phyloP scores from a whole-genome alignment of 2,113 vertebrate genomes.

The Passer domesticus region DNA sequence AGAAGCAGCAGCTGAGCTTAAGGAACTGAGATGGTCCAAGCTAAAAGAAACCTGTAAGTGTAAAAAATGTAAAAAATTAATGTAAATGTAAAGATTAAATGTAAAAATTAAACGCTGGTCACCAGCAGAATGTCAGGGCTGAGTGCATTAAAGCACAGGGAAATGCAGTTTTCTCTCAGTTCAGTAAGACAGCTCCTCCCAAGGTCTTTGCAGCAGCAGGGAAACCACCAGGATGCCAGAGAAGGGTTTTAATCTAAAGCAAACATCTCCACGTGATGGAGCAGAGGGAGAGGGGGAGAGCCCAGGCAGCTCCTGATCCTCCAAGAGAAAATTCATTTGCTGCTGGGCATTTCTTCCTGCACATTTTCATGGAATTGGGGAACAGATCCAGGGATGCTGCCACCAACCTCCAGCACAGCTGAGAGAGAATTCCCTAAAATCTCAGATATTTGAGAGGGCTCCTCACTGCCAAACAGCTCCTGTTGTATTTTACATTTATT shows the following conservation, averaged over 20 bases:
- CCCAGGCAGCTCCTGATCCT: not conserved
- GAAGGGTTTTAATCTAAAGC: slow-evolving; percentile 53
- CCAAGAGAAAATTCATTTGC: not conserved
- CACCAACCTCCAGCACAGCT: accelerated
- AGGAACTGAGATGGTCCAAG: not conserved
- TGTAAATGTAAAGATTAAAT: not conserved
- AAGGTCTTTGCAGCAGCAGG: not conserved
- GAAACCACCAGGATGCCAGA: slow-evolving; percentile 14
- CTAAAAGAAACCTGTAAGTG: not conserved
- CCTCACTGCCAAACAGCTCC: not conserved
- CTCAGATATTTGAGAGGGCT: not conserved
- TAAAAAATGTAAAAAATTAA: too few relatives aligned
- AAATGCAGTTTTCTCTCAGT: not conserved
- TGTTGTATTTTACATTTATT: not conserved
- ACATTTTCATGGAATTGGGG: not conserved
- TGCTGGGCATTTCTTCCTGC: not conserved
- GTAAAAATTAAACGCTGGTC: not conserved
- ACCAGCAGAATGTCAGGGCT: not conserved
- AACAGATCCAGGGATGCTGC: not conserved
- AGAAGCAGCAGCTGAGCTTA: not conserved
- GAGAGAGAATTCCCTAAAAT: not conserved
- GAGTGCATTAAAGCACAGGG: not conserved
- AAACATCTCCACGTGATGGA: slow-evolving; percentile 25
- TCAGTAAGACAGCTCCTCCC: not conserved
- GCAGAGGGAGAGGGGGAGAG: not conserved